phyloP scores from a whole-genome alignment of 2,888 invertebrate species.

The Macropis europaea region DNA sequence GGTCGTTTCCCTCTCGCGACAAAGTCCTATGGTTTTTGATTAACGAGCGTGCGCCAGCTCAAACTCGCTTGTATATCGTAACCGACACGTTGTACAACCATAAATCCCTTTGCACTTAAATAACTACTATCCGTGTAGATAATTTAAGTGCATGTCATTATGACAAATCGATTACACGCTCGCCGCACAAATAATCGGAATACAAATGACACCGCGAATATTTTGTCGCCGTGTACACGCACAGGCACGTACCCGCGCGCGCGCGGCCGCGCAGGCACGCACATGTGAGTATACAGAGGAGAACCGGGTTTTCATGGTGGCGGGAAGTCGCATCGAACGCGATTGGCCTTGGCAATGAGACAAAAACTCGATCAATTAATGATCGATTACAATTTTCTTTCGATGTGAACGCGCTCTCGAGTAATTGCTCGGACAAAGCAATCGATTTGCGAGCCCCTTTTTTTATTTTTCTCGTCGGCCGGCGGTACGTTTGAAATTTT shows the following conservation, averaged over 20 bases:
- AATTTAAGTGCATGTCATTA: constrained; percentile 60
- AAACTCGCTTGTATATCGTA: constrained; percentile 50
- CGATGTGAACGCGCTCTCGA: background rate
- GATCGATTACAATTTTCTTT: constrained; percentile 15
- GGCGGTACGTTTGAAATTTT: constrained; percentile 16
- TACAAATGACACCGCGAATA: constrained; percentile 52
- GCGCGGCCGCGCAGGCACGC: too few species aligned
- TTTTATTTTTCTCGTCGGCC: background rate
- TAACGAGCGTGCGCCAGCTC: constrained; percentile 36
- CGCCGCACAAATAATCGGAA: constrained; percentile 50
- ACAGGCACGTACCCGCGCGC: background rate
- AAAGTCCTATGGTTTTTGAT: constrained; percentile 58
- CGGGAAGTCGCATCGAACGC: constrained; percentile 12
- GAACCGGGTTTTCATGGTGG: too few species aligned
- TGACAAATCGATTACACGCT: constrained; percentile 62
- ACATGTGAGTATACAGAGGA: too few species aligned
- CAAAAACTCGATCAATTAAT: constrained; percentile 38
- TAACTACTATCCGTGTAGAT: constrained; percentile 53
- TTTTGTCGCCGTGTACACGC: constrained; percentile 28
- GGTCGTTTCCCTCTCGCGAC: constrained; percentile 34
- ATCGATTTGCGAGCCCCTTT: background rate
- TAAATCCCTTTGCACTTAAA: constrained; percentile 58
- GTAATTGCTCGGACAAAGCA: constrained; percentile 11
- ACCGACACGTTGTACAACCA: constrained; percentile 54
- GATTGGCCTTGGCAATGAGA: constrained; percentile 37